phyloP scores from a whole-genome alignment of 2,797 vertebrate genomes.

The Aplochiton taeniatus region DNA sequence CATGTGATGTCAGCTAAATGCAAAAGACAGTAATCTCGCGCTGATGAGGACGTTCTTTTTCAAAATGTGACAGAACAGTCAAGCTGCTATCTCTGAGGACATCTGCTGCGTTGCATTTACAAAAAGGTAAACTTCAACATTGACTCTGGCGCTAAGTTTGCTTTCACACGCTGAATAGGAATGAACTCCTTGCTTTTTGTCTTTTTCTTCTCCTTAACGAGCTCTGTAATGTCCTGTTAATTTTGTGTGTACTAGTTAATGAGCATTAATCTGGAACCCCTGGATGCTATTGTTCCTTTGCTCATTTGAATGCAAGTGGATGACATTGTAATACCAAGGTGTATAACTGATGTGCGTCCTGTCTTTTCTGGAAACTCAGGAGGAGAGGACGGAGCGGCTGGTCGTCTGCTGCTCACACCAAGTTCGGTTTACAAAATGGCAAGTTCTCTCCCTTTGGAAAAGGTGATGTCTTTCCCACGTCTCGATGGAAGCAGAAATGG shows the following conservation, averaged over 20 bases:
- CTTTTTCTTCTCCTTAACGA: constrained; percentile 66
- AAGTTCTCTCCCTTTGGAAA: constrained; percentile 89
- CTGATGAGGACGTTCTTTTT: constrained; percentile 83
- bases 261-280: constrained; percentile 92
- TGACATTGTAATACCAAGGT: constrained; percentile 85
- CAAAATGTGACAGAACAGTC: constrained; percentile 86
- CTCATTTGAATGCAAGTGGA: constrained; percentile 93
- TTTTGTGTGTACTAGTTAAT: constrained; percentile 85
- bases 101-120: constrained; percentile 65
- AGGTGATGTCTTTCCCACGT: constrained; percentile 85
- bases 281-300: constrained; percentile 88
- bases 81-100: constrained; percentile 78
- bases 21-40: constrained; percentile 83
- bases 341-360: constrained; percentile 89
- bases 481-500: constrained; percentile 77
- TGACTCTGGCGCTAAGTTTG: constrained; percentile 46
- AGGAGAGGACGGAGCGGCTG: constrained; percentile 71
- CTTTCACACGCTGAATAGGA: constrained; percentile 50
- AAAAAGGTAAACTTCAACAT: constrained; percentile 78
- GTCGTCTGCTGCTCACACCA: constrained; percentile 78
- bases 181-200: constrained; percentile 42
- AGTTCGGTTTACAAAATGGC: constrained; percentile 81
- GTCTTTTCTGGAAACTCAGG: constrained; percentile 85
- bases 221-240: constrained; percentile 82
- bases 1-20: constrained; percentile 89